These are phyloP conservation scores for Brenthis hecate DNA, from an alignment of 2,888 invertebrate genomes.

Conservation along the genomic window DNA sequence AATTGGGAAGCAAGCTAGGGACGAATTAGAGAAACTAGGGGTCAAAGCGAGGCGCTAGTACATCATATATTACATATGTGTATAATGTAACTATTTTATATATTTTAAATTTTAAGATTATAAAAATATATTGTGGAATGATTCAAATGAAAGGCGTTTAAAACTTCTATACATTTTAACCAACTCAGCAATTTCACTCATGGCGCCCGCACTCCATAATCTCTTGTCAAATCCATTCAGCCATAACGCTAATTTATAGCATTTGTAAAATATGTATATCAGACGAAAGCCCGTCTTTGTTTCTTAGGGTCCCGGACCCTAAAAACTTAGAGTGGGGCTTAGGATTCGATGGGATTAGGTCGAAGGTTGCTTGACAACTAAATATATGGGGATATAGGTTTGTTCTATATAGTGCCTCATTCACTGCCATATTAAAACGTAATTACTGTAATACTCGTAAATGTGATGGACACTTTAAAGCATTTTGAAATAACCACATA, in stretches of 20 bases:
- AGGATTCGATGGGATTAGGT: conserved; percentile 7
- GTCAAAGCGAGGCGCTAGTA: too few species aligned
- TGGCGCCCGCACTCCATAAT: conserved; percentile 17
- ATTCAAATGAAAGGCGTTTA: too few species aligned
- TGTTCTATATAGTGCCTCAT: not conserved
- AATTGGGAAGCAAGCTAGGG: too few species aligned
- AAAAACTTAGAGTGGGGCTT: conserved; percentile 21
- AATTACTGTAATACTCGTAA: too few species aligned
- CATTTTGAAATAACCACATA: too few species aligned
- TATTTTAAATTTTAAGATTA: too few species aligned
- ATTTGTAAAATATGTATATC: conserved; percentile 29
- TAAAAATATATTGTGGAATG: too few species aligned
- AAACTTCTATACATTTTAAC: not conserved
- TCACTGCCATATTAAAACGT: too few species aligned
- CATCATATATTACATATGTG: too few species aligned
- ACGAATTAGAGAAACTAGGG: too few species aligned
- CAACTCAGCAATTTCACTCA: not conserved
- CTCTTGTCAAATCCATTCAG: conserved; percentile 30
- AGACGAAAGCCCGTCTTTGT: conserved; percentile 22
- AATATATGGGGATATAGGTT: conserved; percentile 1
- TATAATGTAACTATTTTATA: too few species aligned
- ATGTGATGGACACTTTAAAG: too few species aligned
- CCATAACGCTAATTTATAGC: conserved; percentile 32
- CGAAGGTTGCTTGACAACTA: conserved; percentile 7
- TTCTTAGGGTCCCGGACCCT: conserved; percentile 10